Conservation (phyloP, 35 echinoderm and acorn worm species). For the Acanthaster planci region DNA sequence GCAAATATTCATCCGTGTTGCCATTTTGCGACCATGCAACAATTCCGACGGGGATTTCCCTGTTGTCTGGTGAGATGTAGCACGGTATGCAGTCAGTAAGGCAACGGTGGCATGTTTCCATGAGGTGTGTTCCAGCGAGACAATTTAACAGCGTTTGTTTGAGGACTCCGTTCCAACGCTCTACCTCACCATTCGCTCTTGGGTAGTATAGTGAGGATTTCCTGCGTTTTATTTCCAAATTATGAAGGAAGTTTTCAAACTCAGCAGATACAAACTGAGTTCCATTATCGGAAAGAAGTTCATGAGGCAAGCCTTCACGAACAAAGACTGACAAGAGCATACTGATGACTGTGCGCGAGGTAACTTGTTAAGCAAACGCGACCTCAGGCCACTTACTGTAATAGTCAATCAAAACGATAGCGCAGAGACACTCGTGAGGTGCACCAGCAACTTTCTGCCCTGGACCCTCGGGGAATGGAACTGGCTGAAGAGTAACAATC, state of each 20-base stretch:
- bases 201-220: conserved; percentile 33
- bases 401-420: neutral
- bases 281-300: conserved; percentile 35
- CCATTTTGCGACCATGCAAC: conserved; percentile 24
- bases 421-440: too few species aligned
- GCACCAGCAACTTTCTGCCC: neutral
- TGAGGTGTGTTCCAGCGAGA: neutral
- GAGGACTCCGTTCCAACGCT: conserved; percentile 35
- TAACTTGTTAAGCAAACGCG: conserved; percentile 39
- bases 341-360: conserved; percentile 30
- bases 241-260: conserved; percentile 31
- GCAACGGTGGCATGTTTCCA: conserved; percentile 1
- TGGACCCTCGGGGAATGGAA: neutral
- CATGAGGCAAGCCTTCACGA: conserved; percentile 41
- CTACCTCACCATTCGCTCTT: conserved; percentile 36
- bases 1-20: conserved; percentile 30
- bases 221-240: conserved; percentile 21
- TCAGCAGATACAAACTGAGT: conserved; percentile 35
- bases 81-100: conserved; percentile 3
- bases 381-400: conserved; percentile 52
- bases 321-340: conserved; percentile 43
- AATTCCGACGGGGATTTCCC: neutral
- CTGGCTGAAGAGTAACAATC: neutral
- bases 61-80: conserved; percentile 21
- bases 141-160: conserved; percentile 33